Base-by-base conservation (phyloP, 92 coral and sea anemone genomes). In the Epizoanthus ramosus region DNA sequence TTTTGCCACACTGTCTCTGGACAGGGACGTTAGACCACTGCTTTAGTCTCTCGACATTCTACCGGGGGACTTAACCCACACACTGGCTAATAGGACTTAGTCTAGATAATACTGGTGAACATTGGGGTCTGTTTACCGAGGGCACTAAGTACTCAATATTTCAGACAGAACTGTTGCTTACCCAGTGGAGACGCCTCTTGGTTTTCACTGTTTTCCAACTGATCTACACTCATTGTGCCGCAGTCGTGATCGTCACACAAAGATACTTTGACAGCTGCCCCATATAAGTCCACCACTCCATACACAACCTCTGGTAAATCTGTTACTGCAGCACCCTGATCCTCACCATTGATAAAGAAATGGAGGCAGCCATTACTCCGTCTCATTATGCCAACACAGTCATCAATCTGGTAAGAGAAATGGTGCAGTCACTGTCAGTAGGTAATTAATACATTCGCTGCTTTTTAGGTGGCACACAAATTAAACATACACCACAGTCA, bases 201-300 rank as follows among this genome's bases (percentile, higher is more conserved):
- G 21, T 41, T 63, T 61, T 61, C 70, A 61, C 22, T 77, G 82
- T 77, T 63, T 19, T 9, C 18, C n/a, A 21, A 14, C 8, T 63
- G 70, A 61, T 37, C 45, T 18, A 69, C n/a, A 37, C 0, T 39
- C 22, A 57, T 3, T 8, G 15, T 19, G 52, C 73, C 67, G 43
- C 79, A 57, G 19, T 33, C 17, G 43, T 74, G 81, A 8, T 75
- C 28, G 23, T 85, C 83, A 79, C 81, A 66, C 25, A 96, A 83
- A n/a, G 99, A 90, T 57, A 95, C 98, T 66, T 71, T 85, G n/a
- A 92, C 89, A 64, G 98, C 92, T 0, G 94, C 95, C 70, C 99
- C 99, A 64, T 96, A 96, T 28, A 96, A 72, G 22, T 96, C 99
- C 5, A 96, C 91, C 43, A 95, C 98, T 47, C 97, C 99, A 88